These are phyloP conservation scores for Colostygia pectinataria DNA, from an alignment of 2,888 invertebrate species.

Conservation along the genomic window DNA sequence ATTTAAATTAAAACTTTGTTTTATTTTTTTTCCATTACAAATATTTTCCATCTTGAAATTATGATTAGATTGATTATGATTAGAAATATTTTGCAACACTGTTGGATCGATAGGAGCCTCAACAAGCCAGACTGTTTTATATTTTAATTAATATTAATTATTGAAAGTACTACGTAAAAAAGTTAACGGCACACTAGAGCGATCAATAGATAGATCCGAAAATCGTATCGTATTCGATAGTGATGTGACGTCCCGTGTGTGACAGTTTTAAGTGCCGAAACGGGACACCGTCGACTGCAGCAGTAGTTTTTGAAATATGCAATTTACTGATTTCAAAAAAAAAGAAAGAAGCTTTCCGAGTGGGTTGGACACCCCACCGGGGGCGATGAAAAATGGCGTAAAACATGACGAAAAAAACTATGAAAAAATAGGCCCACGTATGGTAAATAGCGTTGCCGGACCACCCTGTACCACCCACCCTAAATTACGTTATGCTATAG, in stretches of 20 bases:
- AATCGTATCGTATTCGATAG: background rate
- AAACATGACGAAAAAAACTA: constrained; percentile 63
- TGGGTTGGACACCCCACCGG: constrained; percentile 59
- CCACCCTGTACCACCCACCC: constrained; percentile 44
- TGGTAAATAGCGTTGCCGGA: constrained; percentile 68
- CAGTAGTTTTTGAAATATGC: constrained; percentile 81
- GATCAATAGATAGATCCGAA: too few relatives aligned
- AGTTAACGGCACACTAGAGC: background rate
- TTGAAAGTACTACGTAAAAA: too few relatives aligned
- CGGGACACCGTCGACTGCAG: constrained; percentile 37
- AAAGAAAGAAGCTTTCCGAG: constrained; percentile 52
- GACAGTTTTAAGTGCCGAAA: constrained; percentile 18
- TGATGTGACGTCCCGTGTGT: constrained; percentile 14
- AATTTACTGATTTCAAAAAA: constrained; percentile 80
- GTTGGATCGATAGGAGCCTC: too few relatives aligned
- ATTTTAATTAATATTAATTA: too few relatives aligned
- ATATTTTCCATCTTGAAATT: too few relatives aligned
- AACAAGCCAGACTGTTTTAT: too few relatives aligned
- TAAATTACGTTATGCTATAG: constrained; percentile 49
- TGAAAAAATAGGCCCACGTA: constrained; percentile 70
- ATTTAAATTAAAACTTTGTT: too few relatives aligned
- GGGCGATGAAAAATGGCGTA: constrained; percentile 70
- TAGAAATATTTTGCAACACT: too few relatives aligned
- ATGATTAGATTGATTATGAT: too few relatives aligned
- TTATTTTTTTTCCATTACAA: too few relatives aligned